Evolutionary conservation across 92 coral and sea anemone genomes (phyloP), one percentile per base, ranked within the genome.

Genomic region (Heliopora coerulea): DNA sequence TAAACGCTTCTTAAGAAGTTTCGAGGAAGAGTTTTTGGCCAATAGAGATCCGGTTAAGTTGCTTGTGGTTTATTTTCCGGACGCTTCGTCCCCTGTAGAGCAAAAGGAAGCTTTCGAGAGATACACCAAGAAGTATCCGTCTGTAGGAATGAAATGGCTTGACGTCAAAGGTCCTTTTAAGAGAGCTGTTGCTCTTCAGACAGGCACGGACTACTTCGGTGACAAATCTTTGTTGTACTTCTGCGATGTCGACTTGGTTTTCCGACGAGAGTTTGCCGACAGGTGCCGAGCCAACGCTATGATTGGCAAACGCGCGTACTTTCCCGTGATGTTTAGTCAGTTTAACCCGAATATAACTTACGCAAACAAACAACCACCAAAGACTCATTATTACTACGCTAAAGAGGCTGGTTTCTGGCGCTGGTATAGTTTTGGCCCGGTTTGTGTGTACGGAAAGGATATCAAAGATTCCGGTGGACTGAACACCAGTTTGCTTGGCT

Each of bases 321-420:
- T 70, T 21, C 77, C 77, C 1, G 77, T 70, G 29, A 54, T 70
- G 77, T 70, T 70, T 15, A 70, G 77, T 20, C 77, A 52, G 33
- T 70, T 70, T 26, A 70, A 70, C 54, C 63, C 77, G 0, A 70
- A 54, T 29, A 35, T 70, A 8, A 70, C 77, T 9, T 70, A 49
- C 34, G 48, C 33, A 13, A 56, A 32, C 26, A 52, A 25, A n/a
- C 8, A 32, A 23, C 64, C 31, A 11, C 63, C 77, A 28, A 48
- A 49, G 0, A 62, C 68, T 3, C 77, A 70, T 70, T 19, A 52
- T 37, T 56, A 52, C 63, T 70, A 70, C 35, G 49, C 77, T 1
- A 70, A 54, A 25, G 77, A 70, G 21, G 77, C 77, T 2, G 77
- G 77, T 1, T 70, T 70, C 7, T 70, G 77, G 77, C 49, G 77